Conservation (phyloP, 1,140 invertebrate genomes). For the Propsilocerus akamusi region DNA sequence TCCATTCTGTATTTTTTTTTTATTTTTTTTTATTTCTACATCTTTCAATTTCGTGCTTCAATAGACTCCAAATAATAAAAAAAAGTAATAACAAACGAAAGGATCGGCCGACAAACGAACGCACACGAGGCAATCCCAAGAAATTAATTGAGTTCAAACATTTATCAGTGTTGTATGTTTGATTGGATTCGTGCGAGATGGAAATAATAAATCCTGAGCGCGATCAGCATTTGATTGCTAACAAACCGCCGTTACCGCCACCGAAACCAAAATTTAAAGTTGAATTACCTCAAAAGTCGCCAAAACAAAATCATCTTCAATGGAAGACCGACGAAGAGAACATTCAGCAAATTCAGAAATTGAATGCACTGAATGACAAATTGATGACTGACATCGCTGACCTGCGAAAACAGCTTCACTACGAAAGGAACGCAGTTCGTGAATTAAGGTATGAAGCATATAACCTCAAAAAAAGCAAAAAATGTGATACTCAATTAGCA, state of each 20-base stretch:
- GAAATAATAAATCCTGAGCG: not conserved
- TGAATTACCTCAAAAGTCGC: not conserved
- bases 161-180: not conserved
- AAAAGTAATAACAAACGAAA: not conserved
- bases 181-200: no score
- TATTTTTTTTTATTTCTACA: not conserved
- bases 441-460: not conserved
- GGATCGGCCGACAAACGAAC: not conserved
- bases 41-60: conserved; percentile 1
- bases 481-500: no score
- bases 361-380: not conserved
- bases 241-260: not conserved
- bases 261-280: not conserved
- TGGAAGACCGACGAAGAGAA: not conserved
- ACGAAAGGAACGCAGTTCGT: not conserved
- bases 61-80: not conserved
- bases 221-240: not conserved
- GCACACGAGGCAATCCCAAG: not conserved
- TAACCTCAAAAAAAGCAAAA: no score
- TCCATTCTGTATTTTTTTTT: not conserved
- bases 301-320: not conserved
- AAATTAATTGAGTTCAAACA: not conserved
- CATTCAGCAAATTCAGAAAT: not conserved
- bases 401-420: not conserved
- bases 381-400: not conserved